Evolutionary conservation across 1,140 invertebrate species (phyloP), one percentile per base, ranked within the genome.

Genomic region (Patella vulgata): DNA sequence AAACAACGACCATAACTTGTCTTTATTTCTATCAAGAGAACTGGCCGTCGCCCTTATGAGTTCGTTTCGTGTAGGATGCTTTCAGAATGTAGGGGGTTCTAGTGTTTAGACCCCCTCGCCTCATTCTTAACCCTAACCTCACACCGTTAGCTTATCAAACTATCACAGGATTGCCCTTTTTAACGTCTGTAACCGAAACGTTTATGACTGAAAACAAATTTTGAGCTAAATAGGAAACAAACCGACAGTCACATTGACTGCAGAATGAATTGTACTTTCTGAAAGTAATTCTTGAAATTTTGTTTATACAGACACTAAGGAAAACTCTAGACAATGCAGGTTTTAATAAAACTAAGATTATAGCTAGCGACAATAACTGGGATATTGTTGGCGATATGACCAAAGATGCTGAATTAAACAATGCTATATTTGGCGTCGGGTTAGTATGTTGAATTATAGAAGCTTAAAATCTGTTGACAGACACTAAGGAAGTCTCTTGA

Each of bases 291-390:
- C 14, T 8, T 14, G 14, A 36, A 5, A 36, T 36, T 36, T 14
- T 36, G 14, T 8, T 36, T 36, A 36, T 36, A 3, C 52, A 77
- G 74, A 70, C 63, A 21, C 52, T 80, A 23, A 48, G 78, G 40
- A 47, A 54, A 33, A 63, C 55, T 9, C 57, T 82, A 53, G 62
- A 78, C 31, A 43, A 61, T 19, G 62, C 59, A 25, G 70, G 71
- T 11, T 61, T 73, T 12, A 31, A 53, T 5, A 68, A 78, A 47
- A 68, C 75, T 11, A 52, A 65, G 46, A 70, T 82, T 50, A 77
- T 81, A 5, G 80, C 69, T 28, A 63, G 75, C 36, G 79, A 82
- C 68, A 58, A 55, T 0, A 62, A 42, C 17, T 48, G 43, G 46
- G 44, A 44, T 42, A 71, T 80, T 8, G 64, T 46, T 36, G 39